Percentiles rank a stretch among this genome's conserved stretches.
phyloP scores from a whole-genome alignment of 2,888 invertebrate genomes.

The Cheilosia impressa region DNA sequence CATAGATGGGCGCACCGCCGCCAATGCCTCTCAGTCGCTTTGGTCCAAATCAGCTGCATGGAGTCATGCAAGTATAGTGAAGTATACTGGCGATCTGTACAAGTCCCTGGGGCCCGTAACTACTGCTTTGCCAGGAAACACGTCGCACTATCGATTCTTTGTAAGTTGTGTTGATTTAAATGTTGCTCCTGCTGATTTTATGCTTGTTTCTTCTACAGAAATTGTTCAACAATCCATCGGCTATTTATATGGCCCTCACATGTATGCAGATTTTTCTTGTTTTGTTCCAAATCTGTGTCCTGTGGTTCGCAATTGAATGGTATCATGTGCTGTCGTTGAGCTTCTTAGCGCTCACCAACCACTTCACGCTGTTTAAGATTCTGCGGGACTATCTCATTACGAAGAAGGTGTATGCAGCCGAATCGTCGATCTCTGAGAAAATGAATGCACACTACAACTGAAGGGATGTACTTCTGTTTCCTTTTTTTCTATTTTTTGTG shows the following conservation, averaged over 20 bases:
- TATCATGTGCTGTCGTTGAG: constrained; percentile 94
- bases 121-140: constrained; percentile 94
- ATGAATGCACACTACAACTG: constrained; percentile 76
- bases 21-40: constrained; percentile 55
- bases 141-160: constrained; percentile 92
- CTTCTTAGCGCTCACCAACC: constrained; percentile 94
- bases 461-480: constrained; percentile 2
- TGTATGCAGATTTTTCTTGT: constrained; percentile 89
- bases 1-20: constrained; percentile 78
- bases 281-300: constrained; percentile 90
- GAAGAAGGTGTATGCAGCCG: constrained; percentile 88
- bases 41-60: constrained; percentile 88
- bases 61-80: constrained; percentile 90
- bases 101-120: constrained; percentile 91
- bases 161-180: constrained; percentile 86
- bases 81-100: constrained; percentile 89
- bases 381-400: constrained; percentile 93
- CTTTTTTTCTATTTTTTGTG: constrained; percentile 35
- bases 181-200: neutral
- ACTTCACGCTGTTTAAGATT: constrained; percentile 95
- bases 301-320: constrained; percentile 94
- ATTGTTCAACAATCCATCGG: constrained; percentile 93
- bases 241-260: constrained; percentile 89
- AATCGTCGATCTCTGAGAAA: constrained; percentile 79
- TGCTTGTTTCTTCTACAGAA: constrained; percentile 85